Conservation (phyloP, 2,888 invertebrate genomes). For the Andrena fulva region DNA sequence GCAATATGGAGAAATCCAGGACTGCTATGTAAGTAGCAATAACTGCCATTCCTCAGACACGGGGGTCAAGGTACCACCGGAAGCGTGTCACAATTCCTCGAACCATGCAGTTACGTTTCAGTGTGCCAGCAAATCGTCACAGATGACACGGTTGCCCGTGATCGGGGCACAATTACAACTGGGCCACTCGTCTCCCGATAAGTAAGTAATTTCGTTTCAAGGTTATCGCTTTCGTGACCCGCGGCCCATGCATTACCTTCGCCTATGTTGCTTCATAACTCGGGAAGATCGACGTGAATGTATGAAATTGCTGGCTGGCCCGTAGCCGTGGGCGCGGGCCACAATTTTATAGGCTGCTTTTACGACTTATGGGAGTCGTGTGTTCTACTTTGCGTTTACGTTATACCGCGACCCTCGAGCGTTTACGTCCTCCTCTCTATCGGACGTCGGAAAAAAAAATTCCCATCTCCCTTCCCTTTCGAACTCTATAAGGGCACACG, state of each 20-base stretch:
- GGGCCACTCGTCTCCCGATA: background rate
- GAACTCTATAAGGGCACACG: slow-evolving; percentile 41
- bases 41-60: background rate
- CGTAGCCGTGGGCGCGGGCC: slow-evolving; percentile 47
- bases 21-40: no score
- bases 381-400: slow-evolving; percentile 79
- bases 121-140: background rate
- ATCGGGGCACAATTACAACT: background rate
- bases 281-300: slow-evolving; percentile 70
- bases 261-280: slow-evolving; percentile 62
- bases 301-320: slow-evolving; percentile 67
- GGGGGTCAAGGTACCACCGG: background rate
- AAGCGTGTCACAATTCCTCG: background rate
- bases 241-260: slow-evolving; percentile 30
- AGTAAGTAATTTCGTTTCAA: slow-evolving; percentile 37
- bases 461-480: slow-evolving; percentile 43
- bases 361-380: slow-evolving; percentile 81
- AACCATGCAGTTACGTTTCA: background rate
- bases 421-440: slow-evolving; percentile 56
- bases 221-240: slow-evolving; percentile 36
- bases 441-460: slow-evolving; percentile 42
- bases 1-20: no score
- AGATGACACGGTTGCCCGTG: background rate
- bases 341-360: slow-evolving; percentile 81
- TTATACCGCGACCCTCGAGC: slow-evolving; percentile 74